phyloP scores from a whole-genome alignment of 2,113 vertebrate genomes.

The Podocnemis expansa region DNA sequence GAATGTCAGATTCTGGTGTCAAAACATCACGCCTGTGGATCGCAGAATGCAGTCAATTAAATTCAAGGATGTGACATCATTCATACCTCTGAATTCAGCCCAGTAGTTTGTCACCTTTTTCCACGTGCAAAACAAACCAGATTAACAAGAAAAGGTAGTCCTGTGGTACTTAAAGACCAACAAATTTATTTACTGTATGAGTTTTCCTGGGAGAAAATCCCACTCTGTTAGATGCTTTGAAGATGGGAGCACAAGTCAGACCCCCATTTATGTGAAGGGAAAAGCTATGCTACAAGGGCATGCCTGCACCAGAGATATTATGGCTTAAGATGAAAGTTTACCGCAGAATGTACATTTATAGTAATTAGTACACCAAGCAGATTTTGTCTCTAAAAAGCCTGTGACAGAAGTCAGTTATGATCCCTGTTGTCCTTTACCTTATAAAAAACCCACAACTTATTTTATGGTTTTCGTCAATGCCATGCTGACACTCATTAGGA shows the following conservation, averaged over 20 bases:
- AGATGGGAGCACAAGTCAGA: background rate
- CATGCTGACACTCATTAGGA: background rate
- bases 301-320: background rate
- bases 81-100: conserved; percentile 58
- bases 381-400: background rate
- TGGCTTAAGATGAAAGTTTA: background rate
- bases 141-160: background rate
- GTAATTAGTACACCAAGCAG: fast-evolving
- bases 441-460: no score
- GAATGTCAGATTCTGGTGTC: conserved; percentile 55
- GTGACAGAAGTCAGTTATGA: background rate
- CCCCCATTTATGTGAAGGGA: background rate
- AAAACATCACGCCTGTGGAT: conserved; percentile 45
- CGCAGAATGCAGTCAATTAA: conserved; percentile 62
- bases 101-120: background rate
- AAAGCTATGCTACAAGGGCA: background rate
- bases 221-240: no score
- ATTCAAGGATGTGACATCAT: conserved; percentile 59
- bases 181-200: no score
- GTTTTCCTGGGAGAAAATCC: no score
- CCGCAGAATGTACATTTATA: background rate
- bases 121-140: background rate
- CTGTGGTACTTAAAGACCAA: no score
- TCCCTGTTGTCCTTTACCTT: background rate
- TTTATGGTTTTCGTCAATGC: background rate